Conservation (phyloP, 2,113 vertebrate genomes). For the Calidris pugnax region DNA sequence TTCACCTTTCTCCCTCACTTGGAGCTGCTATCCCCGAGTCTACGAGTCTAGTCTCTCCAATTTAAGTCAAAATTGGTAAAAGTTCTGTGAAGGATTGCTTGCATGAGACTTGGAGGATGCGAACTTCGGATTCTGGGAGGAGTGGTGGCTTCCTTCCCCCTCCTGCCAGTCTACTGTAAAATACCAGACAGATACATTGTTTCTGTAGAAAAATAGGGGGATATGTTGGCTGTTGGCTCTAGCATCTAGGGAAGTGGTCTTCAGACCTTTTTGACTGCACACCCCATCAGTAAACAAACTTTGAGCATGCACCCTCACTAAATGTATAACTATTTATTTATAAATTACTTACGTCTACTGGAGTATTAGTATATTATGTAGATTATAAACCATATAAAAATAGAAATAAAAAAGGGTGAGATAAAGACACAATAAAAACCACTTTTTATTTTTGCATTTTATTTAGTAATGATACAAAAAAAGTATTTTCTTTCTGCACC, state of each 20-base stretch:
- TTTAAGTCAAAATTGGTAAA: background rate
- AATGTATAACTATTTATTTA: background rate
- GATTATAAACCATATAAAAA: background rate
- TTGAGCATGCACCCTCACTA: background rate
- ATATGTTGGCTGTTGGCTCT: background rate
- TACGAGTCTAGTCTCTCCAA: background rate
- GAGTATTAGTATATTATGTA: background rate
- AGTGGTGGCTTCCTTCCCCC: background rate
- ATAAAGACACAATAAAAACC: background rate
- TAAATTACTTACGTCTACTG: accelerated
- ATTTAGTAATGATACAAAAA: background rate
- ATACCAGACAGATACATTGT: background rate
- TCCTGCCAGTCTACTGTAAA: background rate
- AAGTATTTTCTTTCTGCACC: accelerated
- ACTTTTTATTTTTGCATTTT: background rate
- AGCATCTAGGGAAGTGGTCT: background rate
- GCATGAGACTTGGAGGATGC: background rate
- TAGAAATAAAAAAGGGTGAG: background rate
- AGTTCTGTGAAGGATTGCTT: background rate
- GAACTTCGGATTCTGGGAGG: background rate
- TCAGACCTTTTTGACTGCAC: background rate
- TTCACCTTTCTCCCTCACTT: background rate
- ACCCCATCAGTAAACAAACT: background rate
- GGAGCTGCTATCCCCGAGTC: background rate
- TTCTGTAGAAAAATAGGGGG: background rate